Base-by-base conservation (phyloP, 2,888 invertebrate species). In the Falcaria lacertinaria region DNA sequence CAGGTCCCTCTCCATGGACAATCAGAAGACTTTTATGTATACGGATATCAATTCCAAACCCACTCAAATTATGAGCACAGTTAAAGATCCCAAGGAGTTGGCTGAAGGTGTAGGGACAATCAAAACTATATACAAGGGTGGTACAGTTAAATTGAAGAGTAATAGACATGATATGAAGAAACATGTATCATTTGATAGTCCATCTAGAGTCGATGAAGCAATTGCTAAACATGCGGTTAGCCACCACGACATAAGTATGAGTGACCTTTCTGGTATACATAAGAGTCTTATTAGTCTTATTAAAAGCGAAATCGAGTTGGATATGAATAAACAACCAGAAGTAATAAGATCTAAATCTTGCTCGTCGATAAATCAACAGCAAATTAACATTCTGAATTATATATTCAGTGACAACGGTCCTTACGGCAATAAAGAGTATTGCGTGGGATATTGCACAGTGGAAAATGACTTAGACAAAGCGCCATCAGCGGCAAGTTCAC, bases 381-480 rank as follows among this genome's bases (percentile, higher is more conserved):
- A 60, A 39, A 48, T 62, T 13, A 77, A 76, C 47, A 56, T 75
- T 15, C 65, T 76, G 38, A 64, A 73, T 49, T 82, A 85, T 34
- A 75, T 85, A 47, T 84, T 80, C 58, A 74, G 71, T 6, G 66
- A 70, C 8, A 51, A 47, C 15, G 64, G 59, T 8, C 54, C 60
- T 8, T 69, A 64, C 43, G 64, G 67, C 2, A 76, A 76, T 42
- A 59, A 66, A 52, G 66, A 79, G 11, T 84, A 81, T 49, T 80
- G 63, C 50, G 82, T 87, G 1, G 71, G 71, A 28, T 88, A 85
- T 60, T 80, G 77, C 54, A 82, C 79, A 17, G 76, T 86, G 25
- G 64, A 77, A 54, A 75, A 69, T 33, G 64, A 72, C 41, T 55
- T 61, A 1, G 44, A 50, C 2, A 53, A 54, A 41, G 41, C 28